These are phyloP conservation scores for Actinostola sp. DNA, from an alignment of 92 coral and sea anemone species.

Conservation along the genomic window DNA sequence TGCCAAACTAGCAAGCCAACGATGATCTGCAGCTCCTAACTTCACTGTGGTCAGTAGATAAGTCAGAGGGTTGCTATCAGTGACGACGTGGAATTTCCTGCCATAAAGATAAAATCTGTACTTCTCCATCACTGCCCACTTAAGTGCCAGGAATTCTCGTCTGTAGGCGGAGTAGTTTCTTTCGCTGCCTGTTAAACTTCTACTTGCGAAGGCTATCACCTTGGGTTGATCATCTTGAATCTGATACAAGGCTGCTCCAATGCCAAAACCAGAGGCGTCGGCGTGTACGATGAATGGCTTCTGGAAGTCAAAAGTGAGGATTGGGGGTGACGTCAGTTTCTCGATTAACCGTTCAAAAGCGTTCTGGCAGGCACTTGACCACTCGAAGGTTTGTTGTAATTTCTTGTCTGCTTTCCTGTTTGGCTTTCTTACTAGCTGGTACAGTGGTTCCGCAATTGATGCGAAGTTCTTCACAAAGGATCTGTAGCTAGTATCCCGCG, in stretches of 20 bases:
- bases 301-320: not conserved
- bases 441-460: conserved; percentile 53
- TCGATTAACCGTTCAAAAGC: too few relatives aligned
- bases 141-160: not conserved
- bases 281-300: not conserved
- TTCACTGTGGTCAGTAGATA: conserved; percentile 20
- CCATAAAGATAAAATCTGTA: conserved; percentile 27
- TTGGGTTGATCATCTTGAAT: too few relatives aligned
- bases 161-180: not conserved
- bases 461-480: conserved; percentile 54
- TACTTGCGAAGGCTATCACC: not conserved
- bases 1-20: conserved; percentile 33
- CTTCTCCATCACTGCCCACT: too few relatives aligned
- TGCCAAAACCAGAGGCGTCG: too few relatives aligned
- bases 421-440: conserved; percentile 30
- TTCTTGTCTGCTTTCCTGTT: too few relatives aligned
- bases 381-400: too few relatives aligned
- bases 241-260: too few relatives aligned
- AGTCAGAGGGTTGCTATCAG: conserved; percentile 26
- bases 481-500: conserved; percentile 57
- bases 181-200: not conserved
- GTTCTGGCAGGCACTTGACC: conserved; percentile 4
- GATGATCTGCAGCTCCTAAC: conserved; percentile 33
- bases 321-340: too few relatives aligned
- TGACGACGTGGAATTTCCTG: conserved; percentile 16